phyloP scores from a whole-genome alignment of 2,113 vertebrate species.

The Alligator mississippiensis region DNA sequence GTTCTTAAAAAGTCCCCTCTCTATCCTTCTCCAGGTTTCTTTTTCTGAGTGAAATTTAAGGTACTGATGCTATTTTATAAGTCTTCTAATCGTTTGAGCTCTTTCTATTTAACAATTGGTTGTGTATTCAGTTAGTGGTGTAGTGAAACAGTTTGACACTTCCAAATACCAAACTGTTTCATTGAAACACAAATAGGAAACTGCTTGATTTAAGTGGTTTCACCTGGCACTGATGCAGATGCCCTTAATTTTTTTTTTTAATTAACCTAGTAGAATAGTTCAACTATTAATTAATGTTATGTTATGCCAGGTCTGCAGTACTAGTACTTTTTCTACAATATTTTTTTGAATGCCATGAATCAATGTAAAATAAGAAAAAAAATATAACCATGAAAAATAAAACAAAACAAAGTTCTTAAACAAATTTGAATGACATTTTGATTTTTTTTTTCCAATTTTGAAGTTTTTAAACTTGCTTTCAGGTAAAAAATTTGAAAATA shows the following conservation, averaged over 20 bases:
- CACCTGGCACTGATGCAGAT: fast-evolving
- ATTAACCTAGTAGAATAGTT: not conserved
- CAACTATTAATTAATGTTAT: not conserved
- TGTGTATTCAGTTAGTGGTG: slow-evolving; percentile 14
- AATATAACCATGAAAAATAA: not conserved
- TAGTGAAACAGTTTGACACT: slow-evolving; percentile 26
- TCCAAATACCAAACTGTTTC: slow-evolving; percentile 11
- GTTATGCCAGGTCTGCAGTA: not conserved
- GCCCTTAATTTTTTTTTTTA: no score
- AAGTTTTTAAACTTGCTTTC: not conserved
- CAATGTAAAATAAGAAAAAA: not conserved
- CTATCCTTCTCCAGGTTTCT: not conserved
- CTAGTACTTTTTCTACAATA: not conserved
- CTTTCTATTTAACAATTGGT: not conserved
- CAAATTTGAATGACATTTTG: not conserved
- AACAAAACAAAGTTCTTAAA: not conserved
- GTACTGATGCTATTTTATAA: not conserved
- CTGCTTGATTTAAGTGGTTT: slow-evolving; percentile 43
- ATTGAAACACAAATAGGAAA: slow-evolving; percentile 35
- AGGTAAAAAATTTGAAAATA: not conserved
- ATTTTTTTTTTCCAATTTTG: not conserved
- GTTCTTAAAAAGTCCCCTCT: not conserved
- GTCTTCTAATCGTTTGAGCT: not conserved
- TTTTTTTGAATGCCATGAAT: not conserved
- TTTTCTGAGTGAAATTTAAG: not conserved